Evolutionary conservation across 2,797 vertebrate species (phyloP).

Genomic region (Epinephelus awoara): DNA sequence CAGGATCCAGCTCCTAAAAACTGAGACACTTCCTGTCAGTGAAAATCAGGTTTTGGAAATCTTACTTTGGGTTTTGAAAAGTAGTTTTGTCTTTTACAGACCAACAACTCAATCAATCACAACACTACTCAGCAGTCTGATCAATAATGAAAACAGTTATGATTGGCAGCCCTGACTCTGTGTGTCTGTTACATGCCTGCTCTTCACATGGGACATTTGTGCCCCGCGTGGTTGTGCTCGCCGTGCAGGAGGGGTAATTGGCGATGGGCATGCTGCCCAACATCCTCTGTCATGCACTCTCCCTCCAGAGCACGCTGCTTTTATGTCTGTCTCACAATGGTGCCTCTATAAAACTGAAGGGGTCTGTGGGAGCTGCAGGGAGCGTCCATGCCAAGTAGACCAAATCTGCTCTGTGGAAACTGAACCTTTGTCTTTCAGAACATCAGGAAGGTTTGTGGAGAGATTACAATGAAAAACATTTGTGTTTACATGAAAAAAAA

Average conservation of each 20-base stretch:
- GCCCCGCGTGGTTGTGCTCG: slow-evolving; percentile 30
- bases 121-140: not conserved
- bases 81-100: not conserved
- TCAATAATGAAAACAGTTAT: not conserved
- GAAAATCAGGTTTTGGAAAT: not conserved
- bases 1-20: no score
- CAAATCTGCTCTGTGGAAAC: slow-evolving; percentile 8
- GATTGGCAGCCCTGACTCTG: not conserved
- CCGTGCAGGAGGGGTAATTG: slow-evolving; percentile 44
- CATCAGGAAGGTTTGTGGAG: not conserved
- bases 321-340: slow-evolving; percentile 64
- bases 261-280: slow-evolving; percentile 43
- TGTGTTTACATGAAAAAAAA: not conserved
- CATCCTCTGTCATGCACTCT: slow-evolving; percentile 47
- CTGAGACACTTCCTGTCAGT: no score
- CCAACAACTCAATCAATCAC: not conserved
- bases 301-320: slow-evolving; percentile 45
- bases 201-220: slow-evolving; percentile 36
- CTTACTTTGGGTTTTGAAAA: not conserved
- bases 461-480: not conserved
- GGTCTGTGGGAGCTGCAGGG: slow-evolving; percentile 29
- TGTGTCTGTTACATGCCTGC: slow-evolving; percentile 5
- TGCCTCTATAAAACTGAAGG: slow-evolving; percentile 54
- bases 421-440: not conserved
- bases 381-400: slow-evolving; percentile 27